Base-by-base conservation (phyloP, 1,140 invertebrate species). In the Euura saliciscinereae region DNA sequence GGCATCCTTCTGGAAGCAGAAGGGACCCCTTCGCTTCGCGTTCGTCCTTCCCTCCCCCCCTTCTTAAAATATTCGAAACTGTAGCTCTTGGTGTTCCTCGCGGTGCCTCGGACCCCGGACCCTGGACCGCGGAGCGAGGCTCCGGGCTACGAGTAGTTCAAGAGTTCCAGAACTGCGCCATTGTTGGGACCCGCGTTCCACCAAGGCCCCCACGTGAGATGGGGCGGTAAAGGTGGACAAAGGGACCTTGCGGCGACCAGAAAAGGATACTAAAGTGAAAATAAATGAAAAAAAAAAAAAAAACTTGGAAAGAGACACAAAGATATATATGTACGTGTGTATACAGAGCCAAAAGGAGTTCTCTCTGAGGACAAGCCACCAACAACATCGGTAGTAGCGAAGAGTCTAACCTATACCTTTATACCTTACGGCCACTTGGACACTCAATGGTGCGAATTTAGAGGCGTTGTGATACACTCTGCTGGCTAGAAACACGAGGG, bases 391-490 rank as follows among this genome's bases (percentile, higher is more conserved):
- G 51, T 59, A 8, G 51, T 11, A 42, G 66, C 82, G 84, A 85
- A 28, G 0, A 28, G 28, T 28, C 28, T 28, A 28, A 28, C 28
- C 28, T 28, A 28, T 28, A 28, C 28, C 0, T 28, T 1, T 28
- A 28, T 28, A 28, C 28, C 28, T 83, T 85, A 86, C 85, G 83
- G 85, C 84, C 83, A 85, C 85, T 86, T 86, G 84, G 83, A 75
- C 82, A 81, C 83, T 86, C 85, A 86, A 86, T 86, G 85, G 84
- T 82, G 85, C 85, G 85, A 86, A 86, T 85, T 86, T 84, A 86
- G 86, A 84, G 85, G 84, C 79, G 79, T 84, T 83, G 51, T n/a
- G 51, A 59, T n/a, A n/a, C 6, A 11, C 13, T 59, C 51, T n/a
- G 51, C 13, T 59, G 28, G 28, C 28, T 28, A 28, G 28, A 28